A percentile compares a stretch with the other conserved stretches of the same genome.
These are phyloP conservation scores for Dendrocincla tyrannina DNA, from an alignment of 2,797 vertebrate genomes.

Conservation along the genomic window DNA sequence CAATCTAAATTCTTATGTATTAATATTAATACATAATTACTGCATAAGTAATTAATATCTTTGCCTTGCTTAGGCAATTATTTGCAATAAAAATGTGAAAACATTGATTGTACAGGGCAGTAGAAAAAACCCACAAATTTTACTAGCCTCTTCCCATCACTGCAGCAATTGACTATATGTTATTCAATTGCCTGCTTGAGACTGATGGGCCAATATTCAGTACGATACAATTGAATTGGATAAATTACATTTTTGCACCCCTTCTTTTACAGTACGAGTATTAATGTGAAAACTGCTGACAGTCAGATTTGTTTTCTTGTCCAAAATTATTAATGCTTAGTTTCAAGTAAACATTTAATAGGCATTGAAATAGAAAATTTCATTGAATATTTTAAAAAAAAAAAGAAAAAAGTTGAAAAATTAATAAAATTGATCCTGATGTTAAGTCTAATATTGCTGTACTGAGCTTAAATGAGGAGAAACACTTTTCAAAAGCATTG, in stretches of 20 bases:
- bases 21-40: no score
- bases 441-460: background rate
- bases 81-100: background rate
- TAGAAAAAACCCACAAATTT: background rate
- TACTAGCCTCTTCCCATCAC: background rate
- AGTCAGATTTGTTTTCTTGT: background rate
- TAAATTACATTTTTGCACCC: conserved; percentile 30
- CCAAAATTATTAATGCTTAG: background rate
- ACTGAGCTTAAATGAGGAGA: background rate
- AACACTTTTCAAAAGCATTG: background rate
- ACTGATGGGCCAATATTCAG: background rate
- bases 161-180: background rate
- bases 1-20: background rate
- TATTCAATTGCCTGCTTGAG: background rate
- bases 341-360: background rate
- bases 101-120: background rate
- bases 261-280: background rate
- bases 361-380: background rate
- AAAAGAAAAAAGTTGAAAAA: background rate
- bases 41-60: background rate
- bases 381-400: background rate
- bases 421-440: background rate
- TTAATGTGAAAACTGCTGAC: background rate
- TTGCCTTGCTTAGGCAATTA: background rate
- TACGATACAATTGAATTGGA: background rate